phyloP scores from a whole-genome alignment of 2,888 invertebrate species.

The Minunthozetes semirufus region DNA sequence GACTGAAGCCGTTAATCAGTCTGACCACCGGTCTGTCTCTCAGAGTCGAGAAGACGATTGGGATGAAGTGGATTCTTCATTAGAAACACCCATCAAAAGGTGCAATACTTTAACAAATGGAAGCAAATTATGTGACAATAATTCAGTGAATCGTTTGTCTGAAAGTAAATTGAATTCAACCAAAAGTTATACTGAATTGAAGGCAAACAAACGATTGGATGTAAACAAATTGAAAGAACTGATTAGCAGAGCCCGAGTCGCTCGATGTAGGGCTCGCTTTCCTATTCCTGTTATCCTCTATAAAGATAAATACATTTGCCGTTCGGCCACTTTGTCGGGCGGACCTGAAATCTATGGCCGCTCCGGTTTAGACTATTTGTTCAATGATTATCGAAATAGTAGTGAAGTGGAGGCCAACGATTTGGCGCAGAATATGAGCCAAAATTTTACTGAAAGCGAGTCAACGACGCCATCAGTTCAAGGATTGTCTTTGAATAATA shows the following conservation, averaged over 20 bases:
- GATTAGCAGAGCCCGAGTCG: conserved; percentile 62
- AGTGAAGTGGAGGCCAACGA: not conserved
- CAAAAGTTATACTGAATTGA: not conserved
- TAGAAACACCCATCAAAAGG: not conserved
- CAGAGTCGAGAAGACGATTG: not conserved
- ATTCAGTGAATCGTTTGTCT: not conserved
- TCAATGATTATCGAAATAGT: conserved; percentile 44
- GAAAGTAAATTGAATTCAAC: not conserved
- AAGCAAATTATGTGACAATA: not conserved
- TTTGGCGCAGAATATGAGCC: not conserved
- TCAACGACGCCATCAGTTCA: conserved; percentile 7
- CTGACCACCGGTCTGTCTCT: not conserved
- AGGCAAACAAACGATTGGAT: conserved; percentile 49
- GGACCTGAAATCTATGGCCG: conserved; percentile 67
- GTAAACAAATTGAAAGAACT: conserved; percentile 57
- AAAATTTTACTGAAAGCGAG: not conserved
- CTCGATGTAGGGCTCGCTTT: conserved; percentile 67
- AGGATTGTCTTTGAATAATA: conserved; percentile 27
- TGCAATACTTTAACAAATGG: conserved; percentile 23
- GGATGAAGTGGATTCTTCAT: conserved; percentile 7
- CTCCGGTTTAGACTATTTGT: conserved; percentile 56
- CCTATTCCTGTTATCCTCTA: conserved; percentile 68
- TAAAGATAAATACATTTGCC: conserved; percentile 58
- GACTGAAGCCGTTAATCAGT: conserved; percentile 28
- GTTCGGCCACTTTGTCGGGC: conserved; percentile 66